Base-by-base conservation (phyloP, 2,113 vertebrate species). In the Scomber japonicus region DNA sequence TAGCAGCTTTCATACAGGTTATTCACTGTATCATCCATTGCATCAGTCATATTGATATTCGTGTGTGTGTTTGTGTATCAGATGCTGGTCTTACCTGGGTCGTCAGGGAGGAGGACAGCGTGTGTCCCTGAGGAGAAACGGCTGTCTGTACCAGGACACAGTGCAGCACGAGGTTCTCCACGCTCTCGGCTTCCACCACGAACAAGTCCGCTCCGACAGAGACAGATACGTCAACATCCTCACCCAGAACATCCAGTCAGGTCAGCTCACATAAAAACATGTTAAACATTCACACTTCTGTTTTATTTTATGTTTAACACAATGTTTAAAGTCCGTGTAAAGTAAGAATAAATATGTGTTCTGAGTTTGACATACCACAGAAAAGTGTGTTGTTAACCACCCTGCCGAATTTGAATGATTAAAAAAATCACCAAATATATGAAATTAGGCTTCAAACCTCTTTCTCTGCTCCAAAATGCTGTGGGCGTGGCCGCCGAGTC, bases 171-270 rank as follows among this genome's bases (percentile, higher is more conserved):
- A 94, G 61, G 51, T 91, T 13, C 65, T 95, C 3, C 94, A 95
- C 11, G 88, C 92, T 7, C 80, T 95, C 19, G 93, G 94, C n/a
- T 93, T 95, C 70, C 77, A 92, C 72, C 94, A 94, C 9, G 94
- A 95, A 57, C 93, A 94, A 0, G 70, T 61, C 24, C 91, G 94
- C 75, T 90, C 70, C 0, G 94, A 95, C 88, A 81, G 94, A 12
- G 92, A 94, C 70, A 0, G 0, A 0, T 40, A 91, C 11, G 68
- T 94, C 40, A 3, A 0, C 3, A 92, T 95, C 66, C 11, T 80
- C 21, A 35, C 6, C 3, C 0, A 92, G 3, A 94, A 94, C 79
- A 82, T 95, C 11, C 0, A 1, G 0, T 0, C 60, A 51, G 83
- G 93, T 93, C 48, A 60, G 82, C 30, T 65, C 6, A 14, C 5